Percentiles rank a stretch among this genome's conserved stretches.
phyloP scores from a whole-genome alignment of 92 coral and sea anemone species.

The Montipora capitata region DNA sequence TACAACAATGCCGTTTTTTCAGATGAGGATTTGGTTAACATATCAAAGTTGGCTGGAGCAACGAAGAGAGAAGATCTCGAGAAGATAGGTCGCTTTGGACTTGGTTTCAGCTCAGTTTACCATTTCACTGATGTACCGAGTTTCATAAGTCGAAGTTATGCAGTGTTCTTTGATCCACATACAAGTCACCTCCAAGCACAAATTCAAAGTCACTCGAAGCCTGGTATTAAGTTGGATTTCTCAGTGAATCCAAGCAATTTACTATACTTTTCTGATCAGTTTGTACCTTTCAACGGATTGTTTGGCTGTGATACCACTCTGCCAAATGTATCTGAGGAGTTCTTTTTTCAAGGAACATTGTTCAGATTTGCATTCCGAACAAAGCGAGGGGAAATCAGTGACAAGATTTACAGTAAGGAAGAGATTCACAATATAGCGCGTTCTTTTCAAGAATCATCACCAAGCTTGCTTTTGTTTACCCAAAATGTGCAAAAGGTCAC shows the following conservation, averaged over 20 bases:
- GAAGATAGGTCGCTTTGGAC: conserved; percentile 95
- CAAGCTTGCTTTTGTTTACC: conserved; percentile 76
- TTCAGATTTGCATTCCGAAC: conserved; percentile 86
- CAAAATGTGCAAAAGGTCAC: conserved; percentile 78
- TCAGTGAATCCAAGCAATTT: conserved; percentile 24
- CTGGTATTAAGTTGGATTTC: conserved; percentile 86
- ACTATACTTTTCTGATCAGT: conserved; percentile 71
- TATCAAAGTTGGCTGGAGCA: conserved; percentile 88
- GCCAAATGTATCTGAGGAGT: neutral
- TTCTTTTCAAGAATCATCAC: conserved; percentile 73
- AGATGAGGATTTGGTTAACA: conserved; percentile 79
- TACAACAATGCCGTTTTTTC: conserved; percentile 83
- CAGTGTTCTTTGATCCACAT: conserved; percentile 89
- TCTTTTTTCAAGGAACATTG: conserved; percentile 74
- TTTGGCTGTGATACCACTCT: conserved; percentile 77
- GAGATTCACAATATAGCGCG: conserved; percentile 58
- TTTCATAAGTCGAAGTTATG: conserved; percentile 77
- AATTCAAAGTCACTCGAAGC: conserved; percentile 64
- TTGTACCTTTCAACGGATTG: conserved; percentile 71
- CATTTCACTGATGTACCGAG: conserved; percentile 94
- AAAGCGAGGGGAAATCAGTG: conserved; percentile 63
- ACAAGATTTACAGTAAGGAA: conserved; percentile 55
- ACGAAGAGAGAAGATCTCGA: conserved; percentile 89
- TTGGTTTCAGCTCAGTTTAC: conserved; percentile 91
- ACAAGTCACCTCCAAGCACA: conserved; percentile 74